These are phyloP conservation scores for Psix sp. DNA, from an alignment of 1,140 invertebrate genomes.

Conservation along the genomic window DNA sequence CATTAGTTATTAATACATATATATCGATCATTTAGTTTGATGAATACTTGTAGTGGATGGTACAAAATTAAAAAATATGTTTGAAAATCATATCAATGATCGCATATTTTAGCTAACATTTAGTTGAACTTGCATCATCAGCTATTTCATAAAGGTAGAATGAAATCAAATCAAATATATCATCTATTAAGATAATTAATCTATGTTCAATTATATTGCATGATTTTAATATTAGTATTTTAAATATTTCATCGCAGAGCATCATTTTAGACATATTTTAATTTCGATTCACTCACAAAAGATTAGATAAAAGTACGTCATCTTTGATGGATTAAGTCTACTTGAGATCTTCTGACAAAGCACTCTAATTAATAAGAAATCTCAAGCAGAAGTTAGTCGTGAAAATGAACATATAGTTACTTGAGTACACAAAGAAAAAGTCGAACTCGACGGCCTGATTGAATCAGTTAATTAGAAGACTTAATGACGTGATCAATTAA, in stretches of 20 bases:
- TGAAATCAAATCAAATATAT: too few relatives aligned
- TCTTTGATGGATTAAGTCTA: constrained; percentile 36
- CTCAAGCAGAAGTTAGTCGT: neutral
- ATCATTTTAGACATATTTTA: too few relatives aligned
- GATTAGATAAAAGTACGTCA: constrained; percentile 26
- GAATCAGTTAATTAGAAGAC: constrained; percentile 25
- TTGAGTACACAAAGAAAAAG: constrained; percentile 2
- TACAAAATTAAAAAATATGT: constrained; percentile 2
- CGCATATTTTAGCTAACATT: too few relatives aligned
- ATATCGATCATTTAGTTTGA: neutral
- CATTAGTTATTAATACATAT: too few relatives aligned
- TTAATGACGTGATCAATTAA: constrained; percentile 10
- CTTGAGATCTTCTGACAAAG: constrained; percentile 38
- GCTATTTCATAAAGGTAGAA: too few relatives aligned
- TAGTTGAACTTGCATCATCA: too few relatives aligned
- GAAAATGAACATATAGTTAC: neutral
- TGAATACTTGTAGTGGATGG: neutral
- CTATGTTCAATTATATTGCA: too few relatives aligned
- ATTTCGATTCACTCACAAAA: too few relatives aligned
- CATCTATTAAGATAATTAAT: too few relatives aligned
- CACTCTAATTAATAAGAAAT: constrained; percentile 42
- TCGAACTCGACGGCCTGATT: constrained; percentile 15
- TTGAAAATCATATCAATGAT: too few relatives aligned
- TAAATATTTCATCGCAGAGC: too few relatives aligned
- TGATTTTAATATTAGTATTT: too few relatives aligned